Percentiles rank a stretch among this genome's conserved stretches.
Conservation (phyloP, 2,797 vertebrate genomes). For the Phoebastria nigripes region DNA sequence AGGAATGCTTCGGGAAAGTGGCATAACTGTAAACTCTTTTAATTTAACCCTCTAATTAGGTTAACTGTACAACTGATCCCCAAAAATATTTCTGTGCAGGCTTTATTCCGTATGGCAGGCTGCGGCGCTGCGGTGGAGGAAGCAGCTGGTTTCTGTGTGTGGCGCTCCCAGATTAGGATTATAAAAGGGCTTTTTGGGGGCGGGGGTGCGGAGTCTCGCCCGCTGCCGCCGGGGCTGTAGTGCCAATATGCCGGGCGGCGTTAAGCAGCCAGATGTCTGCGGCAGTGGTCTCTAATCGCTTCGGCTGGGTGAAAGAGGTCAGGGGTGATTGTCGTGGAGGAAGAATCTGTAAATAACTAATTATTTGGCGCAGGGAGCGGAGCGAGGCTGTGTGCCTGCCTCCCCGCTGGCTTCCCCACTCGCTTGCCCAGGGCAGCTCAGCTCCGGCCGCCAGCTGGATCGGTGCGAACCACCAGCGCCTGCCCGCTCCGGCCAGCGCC, state of each 20-base stretch:
- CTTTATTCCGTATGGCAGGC: not conserved
- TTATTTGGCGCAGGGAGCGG: not conserved
- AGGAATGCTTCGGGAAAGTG: not conserved
- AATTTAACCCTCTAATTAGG: not conserved
- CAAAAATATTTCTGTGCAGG: not conserved
- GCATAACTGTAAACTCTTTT: not conserved
- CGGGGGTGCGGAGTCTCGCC: not conserved
- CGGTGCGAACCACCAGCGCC: rapidly evolving
- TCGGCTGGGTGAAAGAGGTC: conserved; percentile 33
- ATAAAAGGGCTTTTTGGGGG: conserved; percentile 33
- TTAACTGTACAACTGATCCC: not conserved
- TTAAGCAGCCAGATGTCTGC: conserved; percentile 37
- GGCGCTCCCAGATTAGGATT: conserved; percentile 50
- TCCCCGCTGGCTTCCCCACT: not conserved
- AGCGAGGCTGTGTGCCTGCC: not conserved
- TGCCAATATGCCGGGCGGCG: not conserved
- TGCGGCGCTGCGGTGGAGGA: conserved; percentile 7
- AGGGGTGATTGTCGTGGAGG: conserved; percentile 13
- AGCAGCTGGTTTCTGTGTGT: conserved; percentile 25
- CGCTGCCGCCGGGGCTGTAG: not conserved
- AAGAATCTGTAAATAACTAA: conserved; percentile 48
- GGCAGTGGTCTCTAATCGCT: conserved; percentile 45
- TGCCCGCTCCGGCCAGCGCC: rapidly evolving
- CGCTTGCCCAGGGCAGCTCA: not conserved
- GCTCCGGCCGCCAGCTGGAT: not conserved